These are phyloP conservation scores for Aphelenchoides avenae DNA, from an alignment of 1,140 invertebrate species.

Conservation along the genomic window DNA sequence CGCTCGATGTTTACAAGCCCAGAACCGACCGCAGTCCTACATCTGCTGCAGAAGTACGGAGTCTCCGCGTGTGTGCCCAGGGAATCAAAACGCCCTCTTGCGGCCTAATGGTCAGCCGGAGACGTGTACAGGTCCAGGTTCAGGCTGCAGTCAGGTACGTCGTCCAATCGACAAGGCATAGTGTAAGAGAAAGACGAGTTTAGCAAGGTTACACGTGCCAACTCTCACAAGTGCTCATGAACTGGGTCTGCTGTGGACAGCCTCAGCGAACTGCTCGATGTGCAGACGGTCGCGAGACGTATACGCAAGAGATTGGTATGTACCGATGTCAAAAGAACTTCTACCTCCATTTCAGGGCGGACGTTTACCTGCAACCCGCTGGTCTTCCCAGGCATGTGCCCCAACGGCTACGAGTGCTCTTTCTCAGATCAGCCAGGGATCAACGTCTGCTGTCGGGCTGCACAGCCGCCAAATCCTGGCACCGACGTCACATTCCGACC, in stretches of 20 bases:
- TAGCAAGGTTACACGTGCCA: slow-evolving; percentile 38
- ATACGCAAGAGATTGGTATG: slow-evolving; percentile 40
- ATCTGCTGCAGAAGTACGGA: slow-evolving; percentile 34
- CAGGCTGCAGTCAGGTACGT: slow-evolving; percentile 29
- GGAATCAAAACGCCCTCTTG: slow-evolving; percentile 37
- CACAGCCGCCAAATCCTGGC: not conserved
- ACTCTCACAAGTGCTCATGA: slow-evolving; percentile 28
- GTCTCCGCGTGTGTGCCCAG: slow-evolving; percentile 44
- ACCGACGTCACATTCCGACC: slow-evolving; percentile 33
- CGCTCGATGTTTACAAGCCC: slow-evolving; percentile 37
- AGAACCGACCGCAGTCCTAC: slow-evolving; percentile 35
- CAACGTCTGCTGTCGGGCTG: slow-evolving; percentile 31
- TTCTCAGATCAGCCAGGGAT: slow-evolving; percentile 23
- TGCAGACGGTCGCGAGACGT: slow-evolving; percentile 44
- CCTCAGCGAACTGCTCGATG: slow-evolving; percentile 18
- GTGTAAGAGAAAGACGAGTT: too few relatives aligned
- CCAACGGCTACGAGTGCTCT: slow-evolving; percentile 33
- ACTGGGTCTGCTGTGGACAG: slow-evolving; percentile 39
- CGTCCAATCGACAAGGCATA: not conserved
- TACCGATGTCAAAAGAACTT: not conserved
- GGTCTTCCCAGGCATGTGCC: slow-evolving; percentile 21
- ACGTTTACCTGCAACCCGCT: slow-evolving; percentile 37
- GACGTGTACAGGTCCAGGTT: slow-evolving; percentile 30
- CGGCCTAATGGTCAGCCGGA: slow-evolving; percentile 29
- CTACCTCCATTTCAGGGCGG: slow-evolving; percentile 15